Evolutionary conservation across 2,888 invertebrate genomes (phyloP), one percentile per base, ranked within the genome.

Genomic region (Sycophila texana): DNA sequence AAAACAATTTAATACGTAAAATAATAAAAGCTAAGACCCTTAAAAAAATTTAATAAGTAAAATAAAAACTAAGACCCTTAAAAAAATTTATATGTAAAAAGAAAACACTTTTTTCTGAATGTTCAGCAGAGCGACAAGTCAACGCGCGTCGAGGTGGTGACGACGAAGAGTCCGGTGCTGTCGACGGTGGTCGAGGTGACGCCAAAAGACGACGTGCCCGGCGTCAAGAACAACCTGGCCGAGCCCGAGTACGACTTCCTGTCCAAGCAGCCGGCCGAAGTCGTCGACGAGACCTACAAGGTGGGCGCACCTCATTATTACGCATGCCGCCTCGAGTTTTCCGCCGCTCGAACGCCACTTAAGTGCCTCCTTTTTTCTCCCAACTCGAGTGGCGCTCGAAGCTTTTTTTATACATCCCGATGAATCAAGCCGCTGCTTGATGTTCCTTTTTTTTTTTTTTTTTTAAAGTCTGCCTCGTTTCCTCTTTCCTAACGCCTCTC

Each of bases 201-300:
- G 12, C 83, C 90, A 4, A 87, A 87, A 72, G 87, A 87, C 74
- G 86, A 87, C 60, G 84, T 83, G 79, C 88, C 87, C 14, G 88
- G 87, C 39, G 91, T 93, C 16, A 95, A 95, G 79, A 96, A 96
- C 86, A 95, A 95, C 86, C 92, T 95, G 57, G 95, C 94, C 26
- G 95, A 95, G 82, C 95, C 96, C 0, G 96, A 96, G 91, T 96
- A 96, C 87, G 96, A 96, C 88, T 95, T 96, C 86, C 92, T 96
- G 4, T 96, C 96, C 10, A 93, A 96, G 57, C 96, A 97, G 86
- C 96, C 96, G 0, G 94, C 95, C 12, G 96, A 96, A 90, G 94
- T 95, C 83, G 94, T 96, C 10, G 96, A 96, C 89, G 96, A 96
- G 91, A 96, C 96, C 0, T 96, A 94, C 90, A 95, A 95, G 91